These are phyloP conservation scores for Oriolus oriolus DNA, from an alignment of 2,113 vertebrate species.

Conservation along the genomic window DNA sequence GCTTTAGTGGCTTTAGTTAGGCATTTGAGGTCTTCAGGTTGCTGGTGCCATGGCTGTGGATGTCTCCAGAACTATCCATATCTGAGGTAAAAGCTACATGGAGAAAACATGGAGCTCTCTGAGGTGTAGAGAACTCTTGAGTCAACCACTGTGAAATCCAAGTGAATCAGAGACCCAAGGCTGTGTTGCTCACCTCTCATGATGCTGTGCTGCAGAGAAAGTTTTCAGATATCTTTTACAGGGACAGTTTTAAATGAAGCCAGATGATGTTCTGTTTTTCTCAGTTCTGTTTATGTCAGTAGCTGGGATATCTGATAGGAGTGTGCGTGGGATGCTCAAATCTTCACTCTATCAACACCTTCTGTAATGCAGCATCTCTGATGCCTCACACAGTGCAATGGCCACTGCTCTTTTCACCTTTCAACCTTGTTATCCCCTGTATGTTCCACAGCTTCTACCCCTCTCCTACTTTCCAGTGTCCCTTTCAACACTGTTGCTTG, in stretches of 20 bases:
- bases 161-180: background rate
- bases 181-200: background rate
- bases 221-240: background rate
- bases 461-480: background rate
- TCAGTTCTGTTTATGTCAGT: background rate
- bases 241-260: background rate
- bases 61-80: background rate
- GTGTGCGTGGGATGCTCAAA: background rate
- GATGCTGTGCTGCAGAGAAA: background rate
- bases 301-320: background rate
- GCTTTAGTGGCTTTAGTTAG: background rate
- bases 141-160: background rate
- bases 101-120: background rate
- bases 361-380: background rate
- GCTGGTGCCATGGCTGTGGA: background rate
- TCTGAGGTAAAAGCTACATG: background rate
- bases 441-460: background rate
- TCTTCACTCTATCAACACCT: conserved; percentile 14
- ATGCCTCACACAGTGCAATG: background rate
- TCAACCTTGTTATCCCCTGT: background rate
- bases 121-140: background rate
- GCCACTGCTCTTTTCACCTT: background rate
- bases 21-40: background rate
- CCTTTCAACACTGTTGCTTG: background rate
- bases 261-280: background rate